Percentiles rank a stretch among this genome's conserved stretches.
These are phyloP conservation scores for Apodemus agrarius DNA, from an alignment of 2,797 vertebrate genomes.

Conservation along the genomic window DNA sequence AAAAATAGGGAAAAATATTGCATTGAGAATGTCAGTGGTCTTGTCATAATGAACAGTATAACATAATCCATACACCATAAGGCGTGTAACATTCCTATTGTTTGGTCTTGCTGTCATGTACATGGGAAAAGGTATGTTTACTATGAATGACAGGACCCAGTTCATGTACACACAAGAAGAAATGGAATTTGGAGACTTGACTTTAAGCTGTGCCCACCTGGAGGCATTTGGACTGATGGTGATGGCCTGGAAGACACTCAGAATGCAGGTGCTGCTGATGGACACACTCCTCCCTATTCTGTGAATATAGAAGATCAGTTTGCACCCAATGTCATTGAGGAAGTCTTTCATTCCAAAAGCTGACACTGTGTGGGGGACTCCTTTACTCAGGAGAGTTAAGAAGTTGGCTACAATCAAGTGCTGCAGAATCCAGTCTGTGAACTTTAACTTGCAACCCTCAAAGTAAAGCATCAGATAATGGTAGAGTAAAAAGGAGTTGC, in stretches of 20 bases:
- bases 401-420: not conserved
- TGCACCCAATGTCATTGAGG: not conserved
- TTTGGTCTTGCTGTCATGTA: not conserved
- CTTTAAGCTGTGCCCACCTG: not conserved
- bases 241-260: not conserved
- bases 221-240: not conserved
- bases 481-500: not conserved
- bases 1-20: rapidly evolving
- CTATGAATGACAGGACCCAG: not conserved
- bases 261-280: not conserved
- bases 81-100: not conserved
- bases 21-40: rapidly evolving
- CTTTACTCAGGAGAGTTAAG: not conserved
- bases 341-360: not conserved
- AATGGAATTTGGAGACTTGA: not conserved
- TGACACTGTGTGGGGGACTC: not conserved
- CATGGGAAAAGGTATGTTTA: not conserved
- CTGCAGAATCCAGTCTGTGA: not conserved
- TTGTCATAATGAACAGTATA: too few relatives aligned
- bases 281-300: not conserved
- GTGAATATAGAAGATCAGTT: not conserved
- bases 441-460: not conserved
- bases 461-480: not conserved
- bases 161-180: not conserved
- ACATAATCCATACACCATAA: not conserved